Evolutionary conservation across 2,797 vertebrate species (phyloP).

Genomic region (Cygnus olor): DNA sequence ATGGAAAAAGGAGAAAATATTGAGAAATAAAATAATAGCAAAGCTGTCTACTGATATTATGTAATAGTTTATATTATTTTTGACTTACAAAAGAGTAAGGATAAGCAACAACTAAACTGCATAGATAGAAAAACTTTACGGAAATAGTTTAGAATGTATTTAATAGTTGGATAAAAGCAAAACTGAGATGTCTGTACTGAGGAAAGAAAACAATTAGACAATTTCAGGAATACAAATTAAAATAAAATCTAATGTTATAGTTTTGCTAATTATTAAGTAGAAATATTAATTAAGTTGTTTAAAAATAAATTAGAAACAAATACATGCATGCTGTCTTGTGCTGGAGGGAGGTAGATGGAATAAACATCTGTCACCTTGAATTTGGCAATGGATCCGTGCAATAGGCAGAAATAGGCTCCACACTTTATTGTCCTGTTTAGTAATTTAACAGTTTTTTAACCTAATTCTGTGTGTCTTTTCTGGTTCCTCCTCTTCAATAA

Average conservation of each 20-base stretch:
- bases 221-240: not conserved
- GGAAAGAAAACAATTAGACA: not conserved
- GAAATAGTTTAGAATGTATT: not conserved
- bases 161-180: not conserved
- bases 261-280: not conserved
- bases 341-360: not conserved
- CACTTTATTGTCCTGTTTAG: not conserved
- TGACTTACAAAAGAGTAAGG: not conserved
- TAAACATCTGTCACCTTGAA: not conserved
- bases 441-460: not conserved
- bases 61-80: not conserved
- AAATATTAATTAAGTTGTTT: conserved; percentile 25
- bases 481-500: not conserved
- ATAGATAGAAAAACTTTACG: not conserved
- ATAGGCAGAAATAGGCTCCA: not conserved
- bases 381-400: not conserved
- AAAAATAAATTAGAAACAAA: conserved; percentile 48
- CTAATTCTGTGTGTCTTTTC: not conserved
- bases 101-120: not conserved
- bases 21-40: not conserved
- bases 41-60: not conserved
- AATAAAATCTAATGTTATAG: not conserved
- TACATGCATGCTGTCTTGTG: not conserved
- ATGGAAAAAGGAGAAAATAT: not conserved
- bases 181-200: not conserved